phyloP scores from a whole-genome alignment of 2,797 vertebrate species.

The Schizopygopsis pylzovi region DNA sequence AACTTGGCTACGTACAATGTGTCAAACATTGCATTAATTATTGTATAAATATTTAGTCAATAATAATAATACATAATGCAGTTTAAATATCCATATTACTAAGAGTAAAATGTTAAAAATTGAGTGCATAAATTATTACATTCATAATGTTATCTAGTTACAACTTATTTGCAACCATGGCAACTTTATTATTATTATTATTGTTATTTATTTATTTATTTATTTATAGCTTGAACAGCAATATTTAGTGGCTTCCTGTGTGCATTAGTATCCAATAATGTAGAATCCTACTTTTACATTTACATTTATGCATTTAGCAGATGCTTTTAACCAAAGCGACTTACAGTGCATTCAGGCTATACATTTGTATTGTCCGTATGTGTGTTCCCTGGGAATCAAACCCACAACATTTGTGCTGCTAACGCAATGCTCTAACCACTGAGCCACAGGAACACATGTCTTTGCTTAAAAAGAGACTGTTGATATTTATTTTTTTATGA shows the following conservation, averaged over 20 bases:
- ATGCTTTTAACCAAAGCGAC: too few relatives aligned
- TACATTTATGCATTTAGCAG: too few relatives aligned
- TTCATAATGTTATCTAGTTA: neutral
- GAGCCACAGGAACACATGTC: neutral
- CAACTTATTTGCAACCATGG: neutral
- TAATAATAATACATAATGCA: neutral
- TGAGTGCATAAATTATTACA: neutral
- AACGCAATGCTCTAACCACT: too few relatives aligned
- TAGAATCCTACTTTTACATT: conserved; percentile 1
- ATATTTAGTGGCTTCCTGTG: neutral
- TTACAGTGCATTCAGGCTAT: too few relatives aligned
- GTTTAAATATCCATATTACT: neutral
- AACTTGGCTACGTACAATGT: neutral
- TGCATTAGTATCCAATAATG: neutral
- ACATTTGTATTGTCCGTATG: too few relatives aligned
- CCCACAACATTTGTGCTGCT: too few relatives aligned
- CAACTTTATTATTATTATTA: too few relatives aligned
- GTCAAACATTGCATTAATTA: neutral
- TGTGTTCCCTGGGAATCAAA: too few relatives aligned
- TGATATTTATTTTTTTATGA: neutral
- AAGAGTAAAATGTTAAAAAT: neutral
- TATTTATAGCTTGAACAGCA: neutral
- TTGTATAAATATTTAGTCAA: neutral
- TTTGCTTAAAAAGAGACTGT: neutral
- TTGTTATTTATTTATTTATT: neutral